Percentiles rank a stretch among this genome's conserved stretches.
Evolutionary conservation across 2,113 vertebrate species (phyloP).

Genomic region (Cyphomyrus discorhynchus): DNA sequence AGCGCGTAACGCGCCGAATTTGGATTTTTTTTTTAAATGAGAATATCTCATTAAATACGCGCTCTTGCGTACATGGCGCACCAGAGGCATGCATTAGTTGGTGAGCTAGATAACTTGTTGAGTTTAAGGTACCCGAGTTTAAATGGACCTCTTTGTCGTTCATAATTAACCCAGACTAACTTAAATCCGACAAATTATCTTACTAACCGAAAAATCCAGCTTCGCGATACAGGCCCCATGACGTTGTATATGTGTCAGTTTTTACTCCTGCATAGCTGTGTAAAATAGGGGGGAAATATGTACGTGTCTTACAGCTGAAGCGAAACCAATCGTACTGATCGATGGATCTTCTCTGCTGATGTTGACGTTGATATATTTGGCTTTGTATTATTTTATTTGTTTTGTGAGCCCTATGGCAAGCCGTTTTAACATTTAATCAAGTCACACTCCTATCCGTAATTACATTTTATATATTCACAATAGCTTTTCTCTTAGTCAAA

Average conservation of each 20-base stretch:
- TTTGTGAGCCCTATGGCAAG: not conserved
- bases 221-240: not conserved
- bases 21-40: not conserved
- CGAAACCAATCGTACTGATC: not conserved
- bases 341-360: not conserved
- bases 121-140: not conserved
- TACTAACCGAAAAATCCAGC: not conserved
- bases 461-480: too few species aligned
- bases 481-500: too few species aligned
- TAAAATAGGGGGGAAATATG: not conserved
- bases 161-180: not conserved
- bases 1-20: not conserved
- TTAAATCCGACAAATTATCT: not conserved
- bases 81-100: not conserved
- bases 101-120: not conserved
- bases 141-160: not conserved
- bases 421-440: too few species aligned
- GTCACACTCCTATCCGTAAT: too few species aligned
- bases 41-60: not conserved
- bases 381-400: not conserved
- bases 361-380: not conserved
- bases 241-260: too few species aligned
- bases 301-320: not conserved
- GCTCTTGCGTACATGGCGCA: not conserved
- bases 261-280: too few species aligned